A percentile compares a stretch with the other conserved stretches of the same genome.
phyloP scores from a whole-genome alignment of 2,797 vertebrate species.

The Cossypha heuglini region DNA sequence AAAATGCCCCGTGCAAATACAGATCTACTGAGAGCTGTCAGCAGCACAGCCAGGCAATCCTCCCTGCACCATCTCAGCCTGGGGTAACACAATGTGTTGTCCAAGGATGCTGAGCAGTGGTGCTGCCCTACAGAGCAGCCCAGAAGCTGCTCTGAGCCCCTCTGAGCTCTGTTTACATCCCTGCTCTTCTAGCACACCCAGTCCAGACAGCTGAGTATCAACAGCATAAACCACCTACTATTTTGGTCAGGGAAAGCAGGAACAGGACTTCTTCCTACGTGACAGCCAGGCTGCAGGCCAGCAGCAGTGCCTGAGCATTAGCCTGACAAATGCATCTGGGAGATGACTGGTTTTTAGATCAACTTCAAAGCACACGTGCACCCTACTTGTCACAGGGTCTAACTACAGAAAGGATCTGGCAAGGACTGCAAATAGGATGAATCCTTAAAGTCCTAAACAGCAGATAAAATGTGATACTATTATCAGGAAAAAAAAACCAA shows the following conservation, averaged over 20 bases:
- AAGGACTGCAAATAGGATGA: not conserved
- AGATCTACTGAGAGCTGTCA: not conserved
- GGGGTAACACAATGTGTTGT: accelerated
- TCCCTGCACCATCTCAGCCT: not conserved
- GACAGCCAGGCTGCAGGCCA: not conserved
- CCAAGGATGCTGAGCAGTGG: not conserved
- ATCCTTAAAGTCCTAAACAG: not conserved
- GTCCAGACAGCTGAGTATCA: slow-evolving; percentile 12
- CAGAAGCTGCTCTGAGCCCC: not conserved
- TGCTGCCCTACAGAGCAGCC: not conserved
- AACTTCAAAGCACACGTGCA: not conserved
- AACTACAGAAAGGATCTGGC: not conserved
- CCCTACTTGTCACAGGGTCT: not conserved
- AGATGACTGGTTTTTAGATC: not conserved
- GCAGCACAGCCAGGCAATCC: not conserved
- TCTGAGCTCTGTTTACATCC: not conserved
- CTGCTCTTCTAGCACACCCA: not conserved
- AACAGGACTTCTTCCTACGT: not conserved
- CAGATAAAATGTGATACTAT: not conserved
- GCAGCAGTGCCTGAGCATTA: not conserved
- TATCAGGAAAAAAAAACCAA: not conserved
- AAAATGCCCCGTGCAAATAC: accelerated
- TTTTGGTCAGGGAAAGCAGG: slow-evolving; percentile 41
- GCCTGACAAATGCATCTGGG: not conserved
- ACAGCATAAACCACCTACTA: slow-evolving; percentile 35